These are phyloP conservation scores for Vulpes lagopus DNA, from an alignment of 2,113 vertebrate genomes.

Conservation along the genomic window DNA sequence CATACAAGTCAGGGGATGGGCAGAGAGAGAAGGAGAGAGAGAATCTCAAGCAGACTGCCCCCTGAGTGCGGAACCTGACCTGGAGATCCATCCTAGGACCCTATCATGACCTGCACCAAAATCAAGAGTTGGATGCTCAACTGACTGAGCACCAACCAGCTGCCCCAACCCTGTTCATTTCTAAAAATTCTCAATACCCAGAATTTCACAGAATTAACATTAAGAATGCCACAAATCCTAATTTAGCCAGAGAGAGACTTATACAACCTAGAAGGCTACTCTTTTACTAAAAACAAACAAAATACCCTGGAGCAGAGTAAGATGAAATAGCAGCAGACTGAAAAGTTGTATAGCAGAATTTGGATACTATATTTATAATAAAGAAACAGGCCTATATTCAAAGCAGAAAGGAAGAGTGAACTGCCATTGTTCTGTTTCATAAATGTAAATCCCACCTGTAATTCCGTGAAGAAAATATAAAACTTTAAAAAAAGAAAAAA, in stretches of 20 bases:
- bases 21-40: not conserved
- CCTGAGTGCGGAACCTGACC: not conserved
- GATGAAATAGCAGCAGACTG: not conserved
- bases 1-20: not conserved
- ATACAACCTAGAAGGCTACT: not conserved
- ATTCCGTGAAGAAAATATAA: not conserved
- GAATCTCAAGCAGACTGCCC: not conserved
- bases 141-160: not conserved
- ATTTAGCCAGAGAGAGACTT: constrained; percentile 6
- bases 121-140: not conserved
- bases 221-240: not conserved
- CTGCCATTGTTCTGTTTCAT: not conserved
- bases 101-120: not conserved
- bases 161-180: not conserved
- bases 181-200: not conserved
- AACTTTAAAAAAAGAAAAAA: not conserved
- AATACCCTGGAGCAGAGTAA: not conserved
- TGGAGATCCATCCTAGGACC: not conserved
- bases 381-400: not conserved
- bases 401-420: not conserved
- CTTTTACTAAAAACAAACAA: constrained; percentile 17
- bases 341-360: not conserved
- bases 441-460: constrained; percentile 1
- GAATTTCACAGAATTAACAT: not conserved
- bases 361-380: not conserved